These are phyloP conservation scores for Epizoanthus fatuus DNA, from an alignment of 92 coral and sea anemone species.

Conservation along the genomic window DNA sequence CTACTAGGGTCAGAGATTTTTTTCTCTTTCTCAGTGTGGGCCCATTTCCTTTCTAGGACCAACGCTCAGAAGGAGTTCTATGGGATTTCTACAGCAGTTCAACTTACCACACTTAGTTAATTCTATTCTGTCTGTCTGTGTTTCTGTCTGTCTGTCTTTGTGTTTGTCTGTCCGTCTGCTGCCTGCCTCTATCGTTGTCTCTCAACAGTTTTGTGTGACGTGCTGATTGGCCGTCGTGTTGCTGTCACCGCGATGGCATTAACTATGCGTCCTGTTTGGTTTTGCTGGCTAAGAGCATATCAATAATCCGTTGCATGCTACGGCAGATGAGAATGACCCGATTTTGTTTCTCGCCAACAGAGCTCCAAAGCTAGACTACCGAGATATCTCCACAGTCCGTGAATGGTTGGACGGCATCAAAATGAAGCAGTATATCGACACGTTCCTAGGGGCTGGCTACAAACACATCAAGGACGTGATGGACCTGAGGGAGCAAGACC, in stretches of 20 bases:
- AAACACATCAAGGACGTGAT: conserved; percentile 69
- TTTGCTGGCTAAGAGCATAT: too few species aligned
- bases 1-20: too few species aligned
- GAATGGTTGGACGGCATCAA: conserved; percentile 96
- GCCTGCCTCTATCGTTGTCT: background rate
- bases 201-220: background rate
- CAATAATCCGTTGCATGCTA: too few species aligned
- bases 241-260: too few species aligned
- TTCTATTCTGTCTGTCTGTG: background rate
- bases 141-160: background rate
- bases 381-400: conserved; percentile 63
- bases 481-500: conserved; percentile 79
- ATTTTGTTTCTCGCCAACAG: conserved; percentile 41
- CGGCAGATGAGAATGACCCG: background rate
- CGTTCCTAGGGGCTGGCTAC: conserved; percentile 84
- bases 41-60: background rate
- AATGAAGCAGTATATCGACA: conserved; percentile 84
- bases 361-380: conserved; percentile 74
- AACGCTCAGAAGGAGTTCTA: too few species aligned
- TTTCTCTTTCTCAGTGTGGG: background rate
- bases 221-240: too few species aligned
- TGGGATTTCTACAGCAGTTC: too few species aligned
- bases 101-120: too few species aligned
- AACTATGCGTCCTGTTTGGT: too few species aligned
- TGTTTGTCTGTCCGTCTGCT: background rate